Evolutionary conservation across 2,113 vertebrate species (phyloP).

Genomic region (Meriones unguiculatus): DNA sequence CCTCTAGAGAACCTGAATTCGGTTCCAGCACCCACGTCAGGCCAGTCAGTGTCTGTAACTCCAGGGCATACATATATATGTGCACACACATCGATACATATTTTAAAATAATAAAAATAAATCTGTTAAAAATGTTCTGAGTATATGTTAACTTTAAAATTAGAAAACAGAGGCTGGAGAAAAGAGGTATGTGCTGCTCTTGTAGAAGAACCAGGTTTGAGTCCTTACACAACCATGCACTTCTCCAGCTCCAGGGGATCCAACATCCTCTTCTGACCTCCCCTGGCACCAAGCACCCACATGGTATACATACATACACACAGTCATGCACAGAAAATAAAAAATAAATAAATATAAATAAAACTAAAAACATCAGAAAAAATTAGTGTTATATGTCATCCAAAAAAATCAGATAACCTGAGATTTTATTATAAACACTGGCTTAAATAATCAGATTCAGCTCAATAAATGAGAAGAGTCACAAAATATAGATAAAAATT

Average conservation of each 20-base stretch:
- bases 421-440: slow-evolving; percentile 28
- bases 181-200: too few species aligned
- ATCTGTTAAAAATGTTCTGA: not conserved
- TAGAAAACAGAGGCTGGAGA: slow-evolving; percentile 4
- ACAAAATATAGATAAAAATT: slow-evolving; percentile 39
- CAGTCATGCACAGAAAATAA: not conserved
- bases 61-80: not conserved
- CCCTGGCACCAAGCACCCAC: not conserved
- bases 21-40: not conserved
- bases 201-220: not conserved
- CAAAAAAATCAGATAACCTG: slow-evolving; percentile 53
- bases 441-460: slow-evolving; percentile 37
- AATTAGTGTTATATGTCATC: not conserved
- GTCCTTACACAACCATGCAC: not conserved
- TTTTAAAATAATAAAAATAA: not conserved
- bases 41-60: not conserved
- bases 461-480: slow-evolving; percentile 8
- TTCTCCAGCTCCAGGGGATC: not conserved
- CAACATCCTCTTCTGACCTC: not conserved
- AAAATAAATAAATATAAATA: not conserved
- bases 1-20: not conserved
- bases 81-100: not conserved
- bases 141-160: slow-evolving; percentile 38
- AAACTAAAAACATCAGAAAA: slow-evolving; percentile 40
- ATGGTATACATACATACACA: not conserved